Evolutionary conservation across 2,888 invertebrate genomes (phyloP).

Genomic region (Epsilonema sp.): DNA sequence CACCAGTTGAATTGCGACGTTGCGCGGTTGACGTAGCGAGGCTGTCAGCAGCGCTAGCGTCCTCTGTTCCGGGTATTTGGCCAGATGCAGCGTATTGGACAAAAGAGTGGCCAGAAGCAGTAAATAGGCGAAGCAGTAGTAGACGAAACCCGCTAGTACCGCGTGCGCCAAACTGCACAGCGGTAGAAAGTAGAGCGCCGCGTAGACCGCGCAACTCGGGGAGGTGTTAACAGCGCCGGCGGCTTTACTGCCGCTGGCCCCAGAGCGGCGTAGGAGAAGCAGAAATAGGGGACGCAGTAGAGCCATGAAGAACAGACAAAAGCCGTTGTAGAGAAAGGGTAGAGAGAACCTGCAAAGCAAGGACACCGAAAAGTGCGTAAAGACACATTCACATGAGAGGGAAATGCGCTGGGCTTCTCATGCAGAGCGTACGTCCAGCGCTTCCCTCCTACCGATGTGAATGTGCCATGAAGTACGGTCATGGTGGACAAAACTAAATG

Average conservation of each 20-base stretch:
- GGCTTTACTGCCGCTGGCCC: too few relatives aligned
- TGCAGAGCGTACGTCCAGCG: too few relatives aligned
- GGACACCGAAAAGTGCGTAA: too few relatives aligned
- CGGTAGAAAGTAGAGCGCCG: constrained; percentile 80
- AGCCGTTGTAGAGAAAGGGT: background rate
- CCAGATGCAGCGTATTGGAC: background rate
- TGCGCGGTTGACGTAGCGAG: background rate
- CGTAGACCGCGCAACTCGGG: constrained; percentile 52
- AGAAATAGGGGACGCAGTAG: background rate
- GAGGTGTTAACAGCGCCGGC: background rate
- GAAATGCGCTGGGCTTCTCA: too few relatives aligned
- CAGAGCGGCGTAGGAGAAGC: too few relatives aligned
- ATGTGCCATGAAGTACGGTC: too few relatives aligned
- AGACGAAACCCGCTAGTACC: constrained; percentile 54
- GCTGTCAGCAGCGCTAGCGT: background rate
- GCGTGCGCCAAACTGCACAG: constrained; percentile 65
- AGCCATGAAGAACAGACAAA: background rate
- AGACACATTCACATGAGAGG: too few relatives aligned
- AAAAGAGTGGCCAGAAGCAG: background rate
- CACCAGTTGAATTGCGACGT: background rate
- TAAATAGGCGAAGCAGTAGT: background rate
- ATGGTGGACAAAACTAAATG: too few relatives aligned
- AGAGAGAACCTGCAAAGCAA: background rate
- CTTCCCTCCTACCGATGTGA: too few relatives aligned
- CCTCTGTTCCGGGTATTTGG: background rate